These are phyloP conservation scores for Andrena camellia DNA, from an alignment of 2,888 invertebrate species.

Conservation along the genomic window DNA sequence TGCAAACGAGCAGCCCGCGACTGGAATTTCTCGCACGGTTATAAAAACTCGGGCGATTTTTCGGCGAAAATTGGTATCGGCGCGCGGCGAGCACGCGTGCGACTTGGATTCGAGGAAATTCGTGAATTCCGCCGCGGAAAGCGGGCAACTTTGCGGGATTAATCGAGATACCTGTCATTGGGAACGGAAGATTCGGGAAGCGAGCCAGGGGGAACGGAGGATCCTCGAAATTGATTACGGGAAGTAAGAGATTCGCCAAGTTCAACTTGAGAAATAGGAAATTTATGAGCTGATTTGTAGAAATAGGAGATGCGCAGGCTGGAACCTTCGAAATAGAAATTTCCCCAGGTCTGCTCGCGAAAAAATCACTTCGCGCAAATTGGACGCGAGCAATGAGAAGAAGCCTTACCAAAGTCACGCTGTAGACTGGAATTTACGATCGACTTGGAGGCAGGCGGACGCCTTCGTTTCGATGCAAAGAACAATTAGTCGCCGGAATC, in stretches of 20 bases:
- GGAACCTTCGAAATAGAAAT: no score
- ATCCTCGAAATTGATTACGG: background rate
- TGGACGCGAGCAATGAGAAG: no score
- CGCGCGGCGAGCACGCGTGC: no score
- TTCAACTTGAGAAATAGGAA: background rate
- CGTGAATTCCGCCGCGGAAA: no score
- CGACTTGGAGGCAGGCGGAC: no score
- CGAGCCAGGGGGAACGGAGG: background rate
- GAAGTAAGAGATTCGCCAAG: background rate
- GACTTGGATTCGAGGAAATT: no score
- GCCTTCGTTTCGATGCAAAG: no score
- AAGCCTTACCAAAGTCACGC: no score
- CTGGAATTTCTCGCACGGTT: background rate
- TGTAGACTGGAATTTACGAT: no score
- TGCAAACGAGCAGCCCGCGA: constrained; percentile 15
- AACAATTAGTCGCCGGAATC: background rate
- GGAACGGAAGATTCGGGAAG: background rate
- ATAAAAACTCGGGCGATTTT: background rate
- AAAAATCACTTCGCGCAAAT: no score
- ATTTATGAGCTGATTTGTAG: background rate
- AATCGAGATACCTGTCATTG: background rate
- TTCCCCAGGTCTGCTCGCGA: no score
- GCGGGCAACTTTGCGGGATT: no score
- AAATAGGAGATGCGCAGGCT: background rate
- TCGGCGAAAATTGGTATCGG: background rate